Conservation (phyloP, 2,797 vertebrate species). For the Thamnophis elegans region DNA sequence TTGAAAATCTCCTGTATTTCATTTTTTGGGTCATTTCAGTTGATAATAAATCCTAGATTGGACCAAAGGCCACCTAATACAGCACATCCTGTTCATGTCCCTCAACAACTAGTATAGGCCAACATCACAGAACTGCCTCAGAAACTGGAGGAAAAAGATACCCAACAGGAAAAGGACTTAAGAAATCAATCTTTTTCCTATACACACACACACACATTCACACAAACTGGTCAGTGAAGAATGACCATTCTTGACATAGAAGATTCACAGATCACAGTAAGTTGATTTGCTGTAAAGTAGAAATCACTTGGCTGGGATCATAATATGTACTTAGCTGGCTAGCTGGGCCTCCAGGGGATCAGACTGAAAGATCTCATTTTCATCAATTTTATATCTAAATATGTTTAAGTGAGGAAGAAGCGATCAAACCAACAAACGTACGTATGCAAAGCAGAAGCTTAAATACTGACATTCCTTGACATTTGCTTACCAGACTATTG, state of each 20-base stretch:
- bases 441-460: not conserved
- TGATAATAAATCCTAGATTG: not conserved
- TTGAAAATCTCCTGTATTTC: not conserved
- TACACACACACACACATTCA: not conserved
- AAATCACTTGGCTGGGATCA: not conserved
- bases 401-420: not conserved
- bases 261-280: not conserved
- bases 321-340: not conserved
- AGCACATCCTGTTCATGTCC: not conserved
- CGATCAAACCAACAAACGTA: not conserved
- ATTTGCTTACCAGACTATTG: conserved; percentile 76
- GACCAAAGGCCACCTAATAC: not conserved
- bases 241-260: not conserved
- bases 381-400: not conserved
- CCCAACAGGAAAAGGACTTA: not conserved
- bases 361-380: not conserved
- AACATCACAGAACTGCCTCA: not conserved
- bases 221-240: not conserved
- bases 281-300: not conserved
- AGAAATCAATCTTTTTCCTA: not conserved
- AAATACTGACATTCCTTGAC: fast-evolving
- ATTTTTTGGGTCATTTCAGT: not conserved
- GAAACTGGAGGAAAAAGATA: not conserved
- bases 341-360: not conserved
- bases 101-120: not conserved